Evolutionary conservation across 2,113 vertebrate species (phyloP).

Genomic region (Orcinus orca): DNA sequence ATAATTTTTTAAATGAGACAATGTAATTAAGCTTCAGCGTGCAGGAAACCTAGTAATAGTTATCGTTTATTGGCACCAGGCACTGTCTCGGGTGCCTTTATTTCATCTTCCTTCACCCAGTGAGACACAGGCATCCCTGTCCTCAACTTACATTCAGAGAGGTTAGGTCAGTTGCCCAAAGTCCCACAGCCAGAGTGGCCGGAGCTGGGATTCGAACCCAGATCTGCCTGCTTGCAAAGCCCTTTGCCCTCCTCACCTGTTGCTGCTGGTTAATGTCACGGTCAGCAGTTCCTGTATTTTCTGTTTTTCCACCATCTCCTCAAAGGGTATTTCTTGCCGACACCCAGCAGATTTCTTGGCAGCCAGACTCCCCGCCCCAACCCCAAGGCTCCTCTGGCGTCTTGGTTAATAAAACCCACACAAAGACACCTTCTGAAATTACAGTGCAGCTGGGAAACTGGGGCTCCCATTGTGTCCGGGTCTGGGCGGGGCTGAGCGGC

Average conservation of each 20-base stretch:
- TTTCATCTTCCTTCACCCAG: not conserved
- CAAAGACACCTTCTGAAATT: slow-evolving; percentile 74
- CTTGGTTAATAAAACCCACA: slow-evolving; percentile 33
- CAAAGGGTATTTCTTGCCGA: slow-evolving; percentile 71
- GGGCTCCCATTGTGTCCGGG: slow-evolving; percentile 51
- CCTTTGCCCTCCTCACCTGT: not conserved
- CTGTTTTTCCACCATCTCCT: slow-evolving; percentile 66
- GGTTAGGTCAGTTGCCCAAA: not conserved
- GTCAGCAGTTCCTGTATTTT: slow-evolving; percentile 37
- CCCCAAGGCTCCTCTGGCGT: slow-evolving; percentile 18
- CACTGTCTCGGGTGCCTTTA: not conserved
- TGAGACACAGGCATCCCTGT: not conserved
- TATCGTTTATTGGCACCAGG: not conserved
- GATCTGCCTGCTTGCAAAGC: not conserved
- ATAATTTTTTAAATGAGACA: not conserved
- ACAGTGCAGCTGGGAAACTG: slow-evolving; percentile 31
- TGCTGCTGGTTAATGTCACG: not conserved
- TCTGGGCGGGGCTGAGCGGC: not conserved
- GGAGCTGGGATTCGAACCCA: not conserved
- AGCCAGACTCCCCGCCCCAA: slow-evolving; percentile 50
- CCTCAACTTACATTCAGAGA: not conserved
- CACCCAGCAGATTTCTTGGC: slow-evolving; percentile 56
- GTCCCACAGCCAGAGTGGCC: not conserved
- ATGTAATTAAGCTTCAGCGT: not conserved
- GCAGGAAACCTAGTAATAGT: fast-evolving